A percentile compares a stretch with the other conserved stretches of the same genome.
These are phyloP conservation scores for Agapornis canus DNA, from an alignment of 2,797 vertebrate genomes.

Conservation along the genomic window DNA sequence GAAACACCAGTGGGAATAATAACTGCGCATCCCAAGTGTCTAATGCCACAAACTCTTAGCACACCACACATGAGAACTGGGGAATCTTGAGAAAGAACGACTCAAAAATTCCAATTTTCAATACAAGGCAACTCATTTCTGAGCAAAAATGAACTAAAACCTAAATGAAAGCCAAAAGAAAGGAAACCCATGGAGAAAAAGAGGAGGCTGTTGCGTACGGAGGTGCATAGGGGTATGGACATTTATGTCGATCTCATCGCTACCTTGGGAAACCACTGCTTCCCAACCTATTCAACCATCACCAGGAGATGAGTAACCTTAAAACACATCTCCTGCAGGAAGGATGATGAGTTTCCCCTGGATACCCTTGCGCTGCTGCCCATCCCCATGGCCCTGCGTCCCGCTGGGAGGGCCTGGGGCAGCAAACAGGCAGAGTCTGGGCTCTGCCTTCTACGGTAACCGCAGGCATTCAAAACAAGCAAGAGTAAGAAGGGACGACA, in stretches of 20 bases:
- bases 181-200: not conserved
- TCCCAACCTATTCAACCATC: not conserved
- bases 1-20: not conserved
- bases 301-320: not conserved
- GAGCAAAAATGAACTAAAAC: not conserved
- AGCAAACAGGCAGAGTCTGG: not conserved
- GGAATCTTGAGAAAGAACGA: not conserved
- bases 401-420: rapidly evolving
- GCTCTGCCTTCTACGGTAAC: not conserved
- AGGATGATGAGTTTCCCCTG: not conserved
- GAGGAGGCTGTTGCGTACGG: not conserved
- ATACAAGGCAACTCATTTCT: not conserved
- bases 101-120: not conserved
- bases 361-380: not conserved
- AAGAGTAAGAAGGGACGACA: rapidly evolving
- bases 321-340: not conserved
- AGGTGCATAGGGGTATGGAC: not conserved
- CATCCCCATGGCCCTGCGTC: not conserved
- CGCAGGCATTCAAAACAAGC: not conserved
- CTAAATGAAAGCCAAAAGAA: not conserved
- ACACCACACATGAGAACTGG: rapidly evolving
- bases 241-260: not conserved
- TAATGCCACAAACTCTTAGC: not conserved
- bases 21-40: rapidly evolving
- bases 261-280: not conserved